These are phyloP conservation scores for Oenanthe oenanthe DNA, from an alignment of 2,113 vertebrate genomes.

Conservation along the genomic window DNA sequence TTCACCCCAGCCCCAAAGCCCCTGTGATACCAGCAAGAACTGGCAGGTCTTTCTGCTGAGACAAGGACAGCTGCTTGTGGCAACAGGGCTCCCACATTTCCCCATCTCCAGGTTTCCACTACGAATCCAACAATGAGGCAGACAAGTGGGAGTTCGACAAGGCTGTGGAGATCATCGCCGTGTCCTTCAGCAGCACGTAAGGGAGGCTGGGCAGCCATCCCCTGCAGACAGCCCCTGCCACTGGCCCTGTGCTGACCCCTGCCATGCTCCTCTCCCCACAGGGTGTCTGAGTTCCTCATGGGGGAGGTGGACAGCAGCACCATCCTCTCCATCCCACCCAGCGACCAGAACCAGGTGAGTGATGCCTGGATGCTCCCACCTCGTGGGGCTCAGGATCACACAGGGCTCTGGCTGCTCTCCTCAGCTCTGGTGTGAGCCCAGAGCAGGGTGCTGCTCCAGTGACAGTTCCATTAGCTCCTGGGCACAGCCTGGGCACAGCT, in stretches of 20 bases:
- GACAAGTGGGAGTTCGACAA: constrained; percentile 95
- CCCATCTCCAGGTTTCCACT: constrained; percentile 84
- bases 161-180: constrained; percentile 91
- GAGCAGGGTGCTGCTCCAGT: neutral
- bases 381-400: rapidly evolving
- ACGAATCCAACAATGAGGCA: constrained; percentile 84
- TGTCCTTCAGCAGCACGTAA: constrained; percentile 98
- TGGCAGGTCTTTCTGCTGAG: neutral
- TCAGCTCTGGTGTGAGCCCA: neutral
- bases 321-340: constrained; percentile 87
- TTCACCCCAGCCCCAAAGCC: neutral
- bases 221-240: rapidly evolving
- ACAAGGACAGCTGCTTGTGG: neutral
- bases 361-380: rapidly evolving
- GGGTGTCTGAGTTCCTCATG: constrained; percentile 94
- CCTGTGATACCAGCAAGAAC: neutral
- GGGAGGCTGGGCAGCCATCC: neutral
- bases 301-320: constrained; percentile 97
- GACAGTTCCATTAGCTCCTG: rapidly evolving
- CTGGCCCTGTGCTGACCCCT: neutral
- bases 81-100: neutral
- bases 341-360: constrained; percentile 91
- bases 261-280: neutral
- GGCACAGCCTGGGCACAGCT: neutral
- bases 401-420: neutral